phyloP scores from a whole-genome alignment of 1,140 invertebrate genomes.

The Streblospio benedicti region DNA sequence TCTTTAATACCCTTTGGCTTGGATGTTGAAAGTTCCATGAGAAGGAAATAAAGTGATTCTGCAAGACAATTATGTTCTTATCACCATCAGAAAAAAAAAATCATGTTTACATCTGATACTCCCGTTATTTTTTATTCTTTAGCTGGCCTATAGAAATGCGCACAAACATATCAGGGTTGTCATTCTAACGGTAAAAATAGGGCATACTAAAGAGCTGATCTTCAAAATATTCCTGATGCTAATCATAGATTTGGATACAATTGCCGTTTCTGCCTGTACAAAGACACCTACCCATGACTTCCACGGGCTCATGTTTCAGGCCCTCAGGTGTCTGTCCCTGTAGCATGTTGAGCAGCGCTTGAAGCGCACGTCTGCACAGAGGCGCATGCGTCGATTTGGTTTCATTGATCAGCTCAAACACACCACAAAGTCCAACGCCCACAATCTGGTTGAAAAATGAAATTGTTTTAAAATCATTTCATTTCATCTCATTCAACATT shows the following conservation, averaged over 20 bases:
- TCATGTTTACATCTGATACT: no score
- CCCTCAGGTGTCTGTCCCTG: conserved; percentile 83
- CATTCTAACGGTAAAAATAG: no score
- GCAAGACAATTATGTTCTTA: conserved; percentile 36
- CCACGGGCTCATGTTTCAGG: conserved; percentile 61
- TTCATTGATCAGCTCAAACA: conserved; percentile 84
- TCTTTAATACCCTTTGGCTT: not conserved
- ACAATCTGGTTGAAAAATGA: conserved; percentile 59
- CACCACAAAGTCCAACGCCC: conserved; percentile 76
- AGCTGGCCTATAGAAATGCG: no score
- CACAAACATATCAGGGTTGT: no score
- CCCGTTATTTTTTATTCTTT: no score
- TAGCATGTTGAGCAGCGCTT: conserved; percentile 78
- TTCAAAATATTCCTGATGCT: no score
- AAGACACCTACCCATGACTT: conserved; percentile 65
- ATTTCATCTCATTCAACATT: not conserved
- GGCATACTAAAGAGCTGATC: no score
- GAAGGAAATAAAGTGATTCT: conserved; percentile 68
- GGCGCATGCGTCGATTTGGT: conserved; percentile 68
- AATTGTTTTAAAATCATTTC: not conserved
- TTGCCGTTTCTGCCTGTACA: no score
- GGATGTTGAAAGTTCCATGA: conserved; percentile 65
- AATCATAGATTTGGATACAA: no score
- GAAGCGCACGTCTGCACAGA: conserved; percentile 76
- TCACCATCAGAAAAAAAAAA: no score